phyloP scores from a whole-genome alignment of 1,140 invertebrate genomes.

The Eubasilissa regina region DNA sequence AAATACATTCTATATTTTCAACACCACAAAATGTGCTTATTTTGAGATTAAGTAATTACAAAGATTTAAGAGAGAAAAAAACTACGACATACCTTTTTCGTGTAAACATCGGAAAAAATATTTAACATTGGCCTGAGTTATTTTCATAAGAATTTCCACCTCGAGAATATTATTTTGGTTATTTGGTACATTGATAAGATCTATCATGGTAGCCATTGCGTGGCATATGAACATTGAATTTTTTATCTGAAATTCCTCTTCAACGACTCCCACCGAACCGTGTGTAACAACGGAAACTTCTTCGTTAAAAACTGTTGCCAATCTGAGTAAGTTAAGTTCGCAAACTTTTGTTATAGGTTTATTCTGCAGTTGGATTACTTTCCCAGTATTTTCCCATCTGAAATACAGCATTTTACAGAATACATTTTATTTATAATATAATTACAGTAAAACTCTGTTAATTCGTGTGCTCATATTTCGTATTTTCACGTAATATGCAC shows the following conservation, averaged over 20 bases:
- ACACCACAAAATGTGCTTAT: too few relatives aligned
- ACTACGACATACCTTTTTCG: slow-evolving; percentile 73
- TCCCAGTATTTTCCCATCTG: slow-evolving; percentile 67
- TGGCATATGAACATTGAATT: slow-evolving; percentile 67
- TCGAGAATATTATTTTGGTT: slow-evolving; percentile 63
- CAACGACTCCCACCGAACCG: background rate
- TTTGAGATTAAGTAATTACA: too few relatives aligned
- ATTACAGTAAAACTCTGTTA: too few relatives aligned
- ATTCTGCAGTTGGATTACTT: slow-evolving; percentile 63
- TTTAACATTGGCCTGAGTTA: slow-evolving; percentile 79
- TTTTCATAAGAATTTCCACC: slow-evolving; percentile 73
- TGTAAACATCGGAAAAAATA: slow-evolving; percentile 85
- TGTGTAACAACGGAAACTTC: slow-evolving; percentile 59
- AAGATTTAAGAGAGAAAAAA: slow-evolving; percentile 6
- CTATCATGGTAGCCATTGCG: slow-evolving; percentile 62
- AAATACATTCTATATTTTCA: too few relatives aligned
- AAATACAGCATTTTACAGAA: slow-evolving; percentile 7
- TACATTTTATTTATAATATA: slow-evolving; percentile 1
- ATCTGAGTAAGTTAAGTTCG: slow-evolving; percentile 63
- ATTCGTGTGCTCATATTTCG: too few relatives aligned
- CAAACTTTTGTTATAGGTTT: slow-evolving; percentile 65
- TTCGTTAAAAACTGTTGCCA: slow-evolving; percentile 64
- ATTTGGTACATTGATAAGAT: slow-evolving; percentile 56
- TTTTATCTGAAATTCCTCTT: slow-evolving; percentile 19
- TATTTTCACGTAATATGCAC: background rate